Conservation (phyloP, 2,113 vertebrate species). For the Pomatorhinus ruficollis region DNA sequence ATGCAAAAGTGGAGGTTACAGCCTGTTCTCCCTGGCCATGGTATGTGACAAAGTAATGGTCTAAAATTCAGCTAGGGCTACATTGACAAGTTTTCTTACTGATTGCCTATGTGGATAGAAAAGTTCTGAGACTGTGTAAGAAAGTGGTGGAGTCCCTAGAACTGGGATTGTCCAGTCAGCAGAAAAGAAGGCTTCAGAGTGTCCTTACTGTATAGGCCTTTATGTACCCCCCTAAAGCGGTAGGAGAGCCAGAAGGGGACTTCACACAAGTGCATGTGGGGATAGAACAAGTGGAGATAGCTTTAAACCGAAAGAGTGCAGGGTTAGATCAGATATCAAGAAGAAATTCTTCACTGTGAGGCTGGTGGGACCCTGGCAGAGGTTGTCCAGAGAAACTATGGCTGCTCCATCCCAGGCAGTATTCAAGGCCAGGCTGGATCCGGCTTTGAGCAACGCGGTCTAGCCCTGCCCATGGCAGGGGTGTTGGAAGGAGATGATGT, state of each 20-base stretch:
- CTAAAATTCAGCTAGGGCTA: not conserved
- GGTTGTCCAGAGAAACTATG: not conserved
- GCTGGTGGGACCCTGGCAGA: not conserved
- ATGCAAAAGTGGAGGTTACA: not conserved
- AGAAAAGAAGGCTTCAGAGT: not conserved
- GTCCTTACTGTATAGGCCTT: not conserved
- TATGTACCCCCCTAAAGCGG: too few species aligned
- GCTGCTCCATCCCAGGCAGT: not conserved
- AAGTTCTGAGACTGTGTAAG: rapidly evolving
- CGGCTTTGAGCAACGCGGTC: not conserved
- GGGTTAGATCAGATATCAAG: too few species aligned
- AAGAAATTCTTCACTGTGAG: not conserved
- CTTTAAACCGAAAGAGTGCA: not conserved
- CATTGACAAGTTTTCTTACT: not conserved
- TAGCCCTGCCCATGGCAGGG: not conserved
- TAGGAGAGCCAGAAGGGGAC: not conserved
- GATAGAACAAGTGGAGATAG: too few species aligned
- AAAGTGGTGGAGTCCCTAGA: rapidly evolving
- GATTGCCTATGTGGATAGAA: rapidly evolving
- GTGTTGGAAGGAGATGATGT: not conserved
- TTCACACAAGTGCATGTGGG: not conserved
- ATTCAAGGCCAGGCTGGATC: not conserved
- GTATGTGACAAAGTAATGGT: rapidly evolving
- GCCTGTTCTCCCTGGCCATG: rapidly evolving
- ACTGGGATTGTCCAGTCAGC: not conserved